Evolutionary conservation across 2,888 invertebrate genomes (phyloP).

Genomic region (Neria commutata): DNA sequence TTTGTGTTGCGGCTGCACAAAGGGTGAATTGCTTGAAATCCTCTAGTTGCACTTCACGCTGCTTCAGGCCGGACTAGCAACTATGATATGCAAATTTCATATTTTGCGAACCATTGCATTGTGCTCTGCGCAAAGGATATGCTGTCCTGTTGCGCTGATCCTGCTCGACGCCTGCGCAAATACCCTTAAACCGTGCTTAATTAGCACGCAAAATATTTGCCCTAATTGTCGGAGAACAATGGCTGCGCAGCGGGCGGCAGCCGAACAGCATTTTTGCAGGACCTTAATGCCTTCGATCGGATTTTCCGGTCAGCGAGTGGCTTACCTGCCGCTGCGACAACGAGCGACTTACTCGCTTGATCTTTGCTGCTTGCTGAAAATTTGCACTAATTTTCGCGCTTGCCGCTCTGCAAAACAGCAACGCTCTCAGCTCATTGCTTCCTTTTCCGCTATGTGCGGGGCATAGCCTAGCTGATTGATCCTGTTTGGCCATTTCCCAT

Average conservation of each 20-base stretch:
- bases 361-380: constrained; percentile 10
- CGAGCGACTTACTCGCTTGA: background rate
- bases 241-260: constrained; percentile 7
- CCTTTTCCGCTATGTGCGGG: too few relatives aligned
- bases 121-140: background rate
- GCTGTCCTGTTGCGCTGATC: constrained; percentile 11
- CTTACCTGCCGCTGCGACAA: background rate
- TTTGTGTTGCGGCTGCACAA: constrained; percentile 31
- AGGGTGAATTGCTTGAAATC: constrained; percentile 56
- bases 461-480: constrained; percentile 50
- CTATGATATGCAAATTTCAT: constrained; percentile 40
- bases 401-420: too few relatives aligned
- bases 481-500: constrained; percentile 50
- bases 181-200: constrained; percentile 40
- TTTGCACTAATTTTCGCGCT: constrained; percentile 47
- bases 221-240: constrained; percentile 45
- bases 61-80: too few relatives aligned
- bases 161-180: constrained; percentile 18
- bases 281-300: constrained; percentile 55
- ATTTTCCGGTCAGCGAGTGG: constrained; percentile 49
- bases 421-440: too few relatives aligned
- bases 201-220: constrained; percentile 58
- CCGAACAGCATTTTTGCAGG: too few relatives aligned
- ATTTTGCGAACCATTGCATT: background rate
- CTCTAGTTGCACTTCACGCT: constrained; percentile 34